phyloP scores from a whole-genome alignment of 1,140 invertebrate genomes.

The Drosophila azteca region DNA sequence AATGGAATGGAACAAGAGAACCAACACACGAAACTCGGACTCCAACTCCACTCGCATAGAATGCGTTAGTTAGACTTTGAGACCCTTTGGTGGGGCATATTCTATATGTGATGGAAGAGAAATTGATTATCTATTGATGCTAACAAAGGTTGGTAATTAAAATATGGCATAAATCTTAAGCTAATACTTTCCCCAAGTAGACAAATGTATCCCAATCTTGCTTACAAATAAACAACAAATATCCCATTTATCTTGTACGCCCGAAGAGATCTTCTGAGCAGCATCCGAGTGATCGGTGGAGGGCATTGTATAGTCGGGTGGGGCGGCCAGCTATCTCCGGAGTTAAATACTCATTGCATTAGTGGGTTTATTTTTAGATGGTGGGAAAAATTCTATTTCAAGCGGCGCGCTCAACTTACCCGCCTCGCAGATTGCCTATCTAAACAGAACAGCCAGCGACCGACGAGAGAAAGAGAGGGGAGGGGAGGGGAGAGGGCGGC shows the following conservation, averaged over 20 bases:
- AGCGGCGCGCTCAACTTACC: constrained; percentile 54
- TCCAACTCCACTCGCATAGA: constrained; percentile 24
- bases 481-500: too few species aligned
- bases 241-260: constrained; percentile 25
- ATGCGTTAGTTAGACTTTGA: constrained; percentile 32
- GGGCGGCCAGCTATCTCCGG: constrained; percentile 13
- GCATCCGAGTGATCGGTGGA: constrained; percentile 1
- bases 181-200: constrained; percentile 4
- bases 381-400: constrained; percentile 81
- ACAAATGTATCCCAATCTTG: constrained; percentile 19
- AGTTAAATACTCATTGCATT: constrained; percentile 52
- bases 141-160: too few species aligned
- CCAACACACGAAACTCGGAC: constrained; percentile 35
- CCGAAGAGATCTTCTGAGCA: neutral
- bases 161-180: too few species aligned
- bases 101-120: neutral
- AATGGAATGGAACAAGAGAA: constrained; percentile 29
- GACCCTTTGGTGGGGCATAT: too few species aligned
- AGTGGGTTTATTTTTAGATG: constrained; percentile 73
- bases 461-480: constrained; percentile 9
- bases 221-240: constrained; percentile 35
- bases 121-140: neutral
- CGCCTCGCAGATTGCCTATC: constrained; percentile 62
- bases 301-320: constrained; percentile 43
- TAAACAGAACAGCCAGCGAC: constrained; percentile 48